Base-by-base conservation (phyloP, 2,888 invertebrate genomes). In the Parelbella ahira region DNA sequence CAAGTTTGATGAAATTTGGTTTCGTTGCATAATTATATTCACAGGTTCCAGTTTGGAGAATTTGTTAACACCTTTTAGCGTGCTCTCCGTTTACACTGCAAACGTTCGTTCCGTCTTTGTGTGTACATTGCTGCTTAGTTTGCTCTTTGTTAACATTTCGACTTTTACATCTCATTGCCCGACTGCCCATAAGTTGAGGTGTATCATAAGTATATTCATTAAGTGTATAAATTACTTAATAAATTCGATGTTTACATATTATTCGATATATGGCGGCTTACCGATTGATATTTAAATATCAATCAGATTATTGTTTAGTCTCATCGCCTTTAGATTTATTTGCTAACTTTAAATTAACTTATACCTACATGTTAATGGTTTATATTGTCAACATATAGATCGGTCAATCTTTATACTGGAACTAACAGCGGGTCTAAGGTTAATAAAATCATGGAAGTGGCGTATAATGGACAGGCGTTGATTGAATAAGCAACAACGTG, bases 401-500 rank as follows among this genome's bases (percentile, higher is more conserved):
- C 62, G 63, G 67, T 67, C 59, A 60, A 55, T 56, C 47, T n/a
- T n/a, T 58, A 59, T 13, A 20, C 48, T 56, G 58, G 56, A 51
- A 54, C 51, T 61, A 59, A 59, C 63, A 51, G 49, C 58, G 63
- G 56, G 62, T 64, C 64, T 60, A 57, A 64, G 67, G 68, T 62
- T 66, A 33, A 63, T 71, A 60, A 62, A 72, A 62, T 66, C 68
- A 69, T 60, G 64, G 54, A 56, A 66, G n/a, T n/a, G n/a, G 73
- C 68, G 66, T 54, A 62, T 74, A 72, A 77, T 79, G 65, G 69
- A n/a, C 66, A 74, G 71, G 66, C 82, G 79, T 76, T 81, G 80
- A 79, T 59, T 71, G 67, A 69, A 67, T 66, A 63, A 72, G 66
- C 66, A 69, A 72, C 74, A 71, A 47, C 30, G 56, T 56, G 57